Base-by-base conservation (phyloP, 2,797 vertebrate species). In the Syngnathus rostellatus region DNA sequence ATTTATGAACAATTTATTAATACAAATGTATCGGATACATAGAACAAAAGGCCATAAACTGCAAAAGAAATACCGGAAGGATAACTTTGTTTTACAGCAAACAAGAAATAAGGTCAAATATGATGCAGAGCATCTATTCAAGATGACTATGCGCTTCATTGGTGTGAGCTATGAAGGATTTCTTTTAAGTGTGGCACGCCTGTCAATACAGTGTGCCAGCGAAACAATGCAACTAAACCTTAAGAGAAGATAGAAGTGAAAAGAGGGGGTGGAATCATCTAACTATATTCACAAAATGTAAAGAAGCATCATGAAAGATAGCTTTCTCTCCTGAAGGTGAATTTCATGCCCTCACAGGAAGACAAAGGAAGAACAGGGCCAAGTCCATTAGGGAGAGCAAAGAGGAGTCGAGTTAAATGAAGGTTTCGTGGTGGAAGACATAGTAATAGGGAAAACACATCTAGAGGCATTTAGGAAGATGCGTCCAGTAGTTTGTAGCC, bases 341-440 rank as follows among this genome's bases (percentile, higher is more conserved):
- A 92, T 93, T 90, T 89, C 89, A 88, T 86, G 89, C 81, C 80
- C 87, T 85, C 89, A 88, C 89, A 90, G 81, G 83, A 90, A 90
- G 86, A 93, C 91, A 93, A 92, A 92, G 78, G 88, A 83, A 86
- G 80, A 89, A 88, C 83, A 88, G 85, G 88, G 88, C 82, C 88
- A 89, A 85, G 86, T 90, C 90, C 90, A 92, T 92, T 92, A 92
- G 78, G 82, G 89, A 76, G 81, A 84, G 86, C 81, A 89, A 88
- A 90, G 78, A 83, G 72, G 77, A 85, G 78, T 75, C 65, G 23
- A 69, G 83, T 78, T 85, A 90, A 90, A 87, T 87, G 87, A 92
- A 88, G 82, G 78, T 78, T 85, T 80, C 74, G 63, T 79, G 78
- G 82, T 81, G 78, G 79, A 81, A 81, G 83, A 67, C 78, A 68